phyloP scores from a whole-genome alignment of 23 tunicate genomes.

The Halocynthia aurantium region DNA sequence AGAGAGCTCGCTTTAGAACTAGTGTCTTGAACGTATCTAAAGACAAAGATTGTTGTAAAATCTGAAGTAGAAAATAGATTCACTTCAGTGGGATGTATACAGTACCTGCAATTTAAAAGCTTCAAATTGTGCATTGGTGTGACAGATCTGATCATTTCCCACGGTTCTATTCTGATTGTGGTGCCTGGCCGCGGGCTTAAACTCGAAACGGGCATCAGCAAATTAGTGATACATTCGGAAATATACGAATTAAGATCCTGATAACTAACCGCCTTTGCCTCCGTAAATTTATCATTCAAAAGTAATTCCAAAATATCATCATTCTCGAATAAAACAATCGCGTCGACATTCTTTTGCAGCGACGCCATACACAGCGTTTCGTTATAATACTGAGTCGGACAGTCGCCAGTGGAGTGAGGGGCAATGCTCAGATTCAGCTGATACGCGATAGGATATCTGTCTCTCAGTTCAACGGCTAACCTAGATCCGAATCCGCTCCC shows the following conservation, averaged over 20 bases:
- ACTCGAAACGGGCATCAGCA: slow-evolving; percentile 55
- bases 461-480: slow-evolving; percentile 49
- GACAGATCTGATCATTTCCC: slow-evolving; percentile 82
- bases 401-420: slow-evolving; percentile 61
- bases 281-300: neutral
- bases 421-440: slow-evolving; percentile 22
- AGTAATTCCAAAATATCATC: slow-evolving; percentile 34
- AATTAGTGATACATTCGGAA: slow-evolving; percentile 22
- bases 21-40: neutral
- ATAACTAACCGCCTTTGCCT: slow-evolving; percentile 4
- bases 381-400: slow-evolving; percentile 81
- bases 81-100: neutral
- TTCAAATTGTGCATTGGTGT: slow-evolving; percentile 70
- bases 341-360: slow-evolving; percentile 65
- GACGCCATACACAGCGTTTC: slow-evolving; percentile 59
- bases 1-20: neutral
- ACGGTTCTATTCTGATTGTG: slow-evolving; percentile 78
- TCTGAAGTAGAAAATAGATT: neutral
- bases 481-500: slow-evolving; percentile 88
- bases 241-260: slow-evolving; percentile 56
- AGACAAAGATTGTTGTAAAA: neutral
- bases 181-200: slow-evolving; percentile 36
- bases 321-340: slow-evolving; percentile 64
- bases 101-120: slow-evolving; percentile 54
- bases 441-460: slow-evolving; percentile 80